Conservation (phyloP, 2,797 vertebrate species). For the Esox masquinongy region DNA sequence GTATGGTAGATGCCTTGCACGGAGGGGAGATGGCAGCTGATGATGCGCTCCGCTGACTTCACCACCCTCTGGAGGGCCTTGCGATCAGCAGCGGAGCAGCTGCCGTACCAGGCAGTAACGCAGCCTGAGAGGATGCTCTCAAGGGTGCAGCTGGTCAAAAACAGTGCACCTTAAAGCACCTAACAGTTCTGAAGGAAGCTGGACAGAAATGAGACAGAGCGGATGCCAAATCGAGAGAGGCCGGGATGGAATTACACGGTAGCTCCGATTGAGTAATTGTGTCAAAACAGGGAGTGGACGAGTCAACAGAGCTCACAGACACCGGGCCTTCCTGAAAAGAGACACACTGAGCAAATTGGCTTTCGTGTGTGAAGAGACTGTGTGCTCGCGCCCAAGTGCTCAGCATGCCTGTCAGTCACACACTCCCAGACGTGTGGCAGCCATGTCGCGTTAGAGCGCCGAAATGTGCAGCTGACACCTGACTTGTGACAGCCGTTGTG, state of each 20-base stretch:
- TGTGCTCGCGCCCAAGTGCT: too few species aligned
- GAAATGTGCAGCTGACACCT: conserved; percentile 6
- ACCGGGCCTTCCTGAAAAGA: conserved; percentile 53
- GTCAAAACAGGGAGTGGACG: conserved; percentile 39
- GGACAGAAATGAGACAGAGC: not conserved
- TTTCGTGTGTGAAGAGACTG: not conserved
- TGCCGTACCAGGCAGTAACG: too few species aligned
- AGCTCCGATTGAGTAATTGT: conserved; percentile 61
- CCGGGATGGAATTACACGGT: conserved; percentile 40
- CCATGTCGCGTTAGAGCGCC: not conserved
- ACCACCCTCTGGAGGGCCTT: too few species aligned
- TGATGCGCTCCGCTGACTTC: too few species aligned
- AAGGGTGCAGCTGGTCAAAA: too few species aligned
- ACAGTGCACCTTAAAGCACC: too few species aligned
- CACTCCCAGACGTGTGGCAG: not conserved
- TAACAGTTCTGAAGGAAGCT: too few species aligned
- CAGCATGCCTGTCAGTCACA: conserved; percentile 22
- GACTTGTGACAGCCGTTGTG: not conserved
- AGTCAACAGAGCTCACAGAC: conserved; percentile 42
- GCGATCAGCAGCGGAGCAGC: too few species aligned
- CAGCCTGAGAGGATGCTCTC: too few species aligned
- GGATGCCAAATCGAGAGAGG: not conserved
- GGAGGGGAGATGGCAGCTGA: too few species aligned
- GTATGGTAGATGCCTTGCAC: too few species aligned
- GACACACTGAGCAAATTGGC: conserved; percentile 25